Evolutionary conservation across 64 coral and sea anemone species (phyloP).

Genomic region (Exaiptasia diaphana): DNA sequence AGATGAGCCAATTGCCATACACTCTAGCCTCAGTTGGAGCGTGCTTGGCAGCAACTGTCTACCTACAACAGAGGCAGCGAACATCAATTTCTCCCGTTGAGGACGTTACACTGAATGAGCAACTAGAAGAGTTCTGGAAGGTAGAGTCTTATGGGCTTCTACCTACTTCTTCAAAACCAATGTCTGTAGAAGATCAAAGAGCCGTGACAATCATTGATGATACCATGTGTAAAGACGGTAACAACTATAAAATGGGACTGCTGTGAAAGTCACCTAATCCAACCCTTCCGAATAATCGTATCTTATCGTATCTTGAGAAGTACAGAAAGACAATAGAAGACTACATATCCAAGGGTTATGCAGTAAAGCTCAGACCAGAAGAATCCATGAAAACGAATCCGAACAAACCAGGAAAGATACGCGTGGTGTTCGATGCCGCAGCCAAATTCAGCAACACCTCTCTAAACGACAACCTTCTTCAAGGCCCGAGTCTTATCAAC

Average conservation of each 20-base stretch:
- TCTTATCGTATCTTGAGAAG: not conserved
- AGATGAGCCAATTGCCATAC: conserved; percentile 37
- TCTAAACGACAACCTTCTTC: conserved; percentile 3
- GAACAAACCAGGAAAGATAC: conserved; percentile 25
- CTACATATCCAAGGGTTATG: conserved; percentile 47
- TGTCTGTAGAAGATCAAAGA: conserved; percentile 4
- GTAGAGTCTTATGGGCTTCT: not conserved
- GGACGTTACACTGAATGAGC: conserved; percentile 1
- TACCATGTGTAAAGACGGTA: not conserved
- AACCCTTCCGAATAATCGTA: not conserved
- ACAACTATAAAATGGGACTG: not conserved
- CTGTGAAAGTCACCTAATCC: not conserved
- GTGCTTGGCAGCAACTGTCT: conserved; percentile 1
- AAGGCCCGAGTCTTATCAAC: conserved; percentile 1
- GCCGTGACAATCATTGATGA: conserved; percentile 1
- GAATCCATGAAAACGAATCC: conserved; percentile 9
- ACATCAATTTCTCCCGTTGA: too few relatives aligned
- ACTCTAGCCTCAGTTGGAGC: conserved; percentile 47
- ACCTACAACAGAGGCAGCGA: too few relatives aligned
- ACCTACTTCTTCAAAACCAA: not conserved
- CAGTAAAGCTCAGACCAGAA: conserved; percentile 19
- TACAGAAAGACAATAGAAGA: conserved; percentile 43
- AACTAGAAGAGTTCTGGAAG: conserved; percentile 22
- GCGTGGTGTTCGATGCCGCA: conserved; percentile 30
- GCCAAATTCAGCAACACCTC: conserved; percentile 7